Evolutionary conservation across 2,797 vertebrate species (phyloP), one percentile per base, ranked within the genome.

Genomic region (Darevskia mixta): DNA sequence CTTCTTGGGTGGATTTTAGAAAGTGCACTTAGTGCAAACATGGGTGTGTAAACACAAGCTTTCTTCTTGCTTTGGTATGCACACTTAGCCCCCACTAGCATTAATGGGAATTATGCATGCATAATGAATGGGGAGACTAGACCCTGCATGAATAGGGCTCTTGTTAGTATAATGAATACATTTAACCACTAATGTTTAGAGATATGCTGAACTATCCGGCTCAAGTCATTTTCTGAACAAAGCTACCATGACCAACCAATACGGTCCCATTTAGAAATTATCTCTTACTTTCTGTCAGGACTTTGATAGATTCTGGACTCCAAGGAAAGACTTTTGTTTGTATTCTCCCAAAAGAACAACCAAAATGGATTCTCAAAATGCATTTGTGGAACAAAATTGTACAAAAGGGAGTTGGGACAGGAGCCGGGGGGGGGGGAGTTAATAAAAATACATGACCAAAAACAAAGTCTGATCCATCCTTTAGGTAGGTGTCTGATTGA

Each of bases 81-180:
- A 90, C 87, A 91, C 92, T 89, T 91, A 95, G 90, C 92, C 90
- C 75, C 83, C 91, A 86, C 81, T 5, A 94, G 87, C 89, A 96
- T 93, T 95, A 95, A 86, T 91, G 89, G 55, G 82, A 95, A 95
- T 95, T 95, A 95, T 92, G 91, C 93, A 93, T 92, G 94, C 95
- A 91, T 95, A 95, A 95, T 90, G 20, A 95, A 92, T 93, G 85
- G 73, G 90, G 92, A 92, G 92, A 23, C 61, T 32, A 88, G 92
- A 85, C 27, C 35, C 41, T 87, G 88, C 7, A 91, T 95, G 95
- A 96, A 96, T 96, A 91, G 92, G 78, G 86, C 61, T 93, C 93
- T 96, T 96, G 95, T 96, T 95, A 92, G 90, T 86, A 93, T 89
- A 94, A 93, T 91, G 94, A 95, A 93, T 87, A 94, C 92, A 92